Evolutionary conservation across 2,113 vertebrate genomes (phyloP), one percentile per base, ranked within the genome.

Genomic region (Aplodontia rufa): DNA sequence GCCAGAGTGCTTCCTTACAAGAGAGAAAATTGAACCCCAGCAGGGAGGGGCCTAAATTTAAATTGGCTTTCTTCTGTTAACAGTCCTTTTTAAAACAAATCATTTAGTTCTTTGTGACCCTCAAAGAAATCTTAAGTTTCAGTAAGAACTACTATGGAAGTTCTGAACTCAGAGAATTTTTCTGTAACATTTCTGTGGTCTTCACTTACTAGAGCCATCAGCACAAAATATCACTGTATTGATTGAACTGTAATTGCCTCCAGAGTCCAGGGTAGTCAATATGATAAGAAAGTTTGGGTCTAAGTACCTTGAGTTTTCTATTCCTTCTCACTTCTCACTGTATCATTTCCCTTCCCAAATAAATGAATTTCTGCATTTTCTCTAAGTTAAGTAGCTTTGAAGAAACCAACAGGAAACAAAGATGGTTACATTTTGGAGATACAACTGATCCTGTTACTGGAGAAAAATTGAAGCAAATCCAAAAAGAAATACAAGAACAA

Each of bases 401-500:
- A 96, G 99, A 99, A 91, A 96, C 97, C 76, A 96, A 60, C 81
- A 98, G 98, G 97, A 99, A 98, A 90, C 98, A 96, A 51, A 98
- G 86, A 8, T 97, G 97, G 98, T 83, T 96, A 49, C 95, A 94
- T 75, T 78, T 97, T 80, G 97, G 93, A 28, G 98, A 98, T 88
- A 51, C 95, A 62, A 1, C 93, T 84, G 98, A 98, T 96, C 97
- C 98, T 87, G 62, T 98, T 37, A 97, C 98, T 93, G 98, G 98
- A 75, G 99, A 99, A 91, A 99, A 98, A 90, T 92, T 99, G 35
- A 97, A 98, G 79, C 97, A 99, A 94, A 99, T 99, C 37, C 96
- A 98, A 91, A 99, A 99, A 98, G 99, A 99, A 97, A 98, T 99
- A 12, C 98, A 98, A 78, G 98, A 99, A 95, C 99, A 99, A 97